Evolutionary conservation across 1,140 invertebrate species (phyloP).

Genomic region (Anastrepha ludens): DNA sequence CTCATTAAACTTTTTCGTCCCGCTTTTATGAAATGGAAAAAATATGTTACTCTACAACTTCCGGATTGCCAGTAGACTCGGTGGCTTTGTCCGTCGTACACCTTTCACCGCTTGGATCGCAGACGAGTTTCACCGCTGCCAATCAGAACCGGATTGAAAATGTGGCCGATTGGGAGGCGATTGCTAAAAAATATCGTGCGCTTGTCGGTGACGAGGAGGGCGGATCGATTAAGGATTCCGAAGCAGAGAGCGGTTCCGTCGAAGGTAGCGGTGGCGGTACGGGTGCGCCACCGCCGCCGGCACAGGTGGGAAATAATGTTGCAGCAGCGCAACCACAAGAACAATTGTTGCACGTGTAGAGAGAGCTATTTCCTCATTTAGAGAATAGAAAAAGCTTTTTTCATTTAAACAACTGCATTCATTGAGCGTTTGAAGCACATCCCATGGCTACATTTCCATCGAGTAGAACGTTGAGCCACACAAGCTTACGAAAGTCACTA

Average conservation of each 20-base stretch:
- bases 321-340: slow-evolving; percentile 47
- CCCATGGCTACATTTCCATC: slow-evolving; percentile 2
- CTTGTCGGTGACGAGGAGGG: slow-evolving; percentile 75
- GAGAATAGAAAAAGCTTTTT: not conserved
- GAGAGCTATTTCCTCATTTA: not conserved
- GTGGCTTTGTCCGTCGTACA: slow-evolving; percentile 85
- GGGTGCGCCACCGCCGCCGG: slow-evolving; percentile 61
- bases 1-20: slow-evolving; percentile 48
- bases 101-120: slow-evolving; percentile 87
- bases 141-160: slow-evolving; percentile 86
- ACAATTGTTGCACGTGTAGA: slow-evolving; percentile 32
- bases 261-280: slow-evolving; percentile 63
- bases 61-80: slow-evolving; percentile 78
- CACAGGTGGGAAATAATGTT: slow-evolving; percentile 70
- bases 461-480: slow-evolving; percentile 32
- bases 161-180: slow-evolving; percentile 92
- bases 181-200: slow-evolving; percentile 91
- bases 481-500: not conserved
- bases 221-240: slow-evolving; percentile 71
- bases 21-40: not conserved
- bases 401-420: slow-evolving; percentile 37
- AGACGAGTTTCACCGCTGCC: slow-evolving; percentile 83
- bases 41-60: slow-evolving; percentile 30
- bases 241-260: slow-evolving; percentile 69
- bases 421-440: slow-evolving; percentile 28